Evolutionary conservation across 2,888 invertebrate species (phyloP).

Genomic region (Habrosyne pyritoides): DNA sequence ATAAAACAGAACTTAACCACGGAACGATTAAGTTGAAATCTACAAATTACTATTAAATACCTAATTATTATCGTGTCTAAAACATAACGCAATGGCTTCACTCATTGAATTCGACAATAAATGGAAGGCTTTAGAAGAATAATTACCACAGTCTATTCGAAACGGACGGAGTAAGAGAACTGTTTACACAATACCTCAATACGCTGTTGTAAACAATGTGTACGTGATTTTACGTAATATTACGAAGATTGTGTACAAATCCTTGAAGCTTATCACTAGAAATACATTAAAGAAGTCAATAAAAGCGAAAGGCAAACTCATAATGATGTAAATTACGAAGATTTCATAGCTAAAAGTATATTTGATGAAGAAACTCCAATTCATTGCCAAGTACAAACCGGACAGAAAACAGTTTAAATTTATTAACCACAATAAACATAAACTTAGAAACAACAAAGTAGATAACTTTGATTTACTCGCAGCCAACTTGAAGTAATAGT

Average conservation of each 20-base stretch:
- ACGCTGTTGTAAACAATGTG: neutral
- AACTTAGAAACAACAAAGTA: slow-evolving; percentile 24
- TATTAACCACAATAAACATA: slow-evolving; percentile 37
- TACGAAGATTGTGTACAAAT: neutral
- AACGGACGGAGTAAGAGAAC: neutral
- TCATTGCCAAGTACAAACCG: slow-evolving; percentile 4
- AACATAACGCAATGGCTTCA: neutral
- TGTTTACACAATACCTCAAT: neutral
- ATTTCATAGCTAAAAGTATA: neutral
- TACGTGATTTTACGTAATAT: neutral
- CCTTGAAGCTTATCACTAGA: slow-evolving; percentile 10
- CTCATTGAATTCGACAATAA: neutral
- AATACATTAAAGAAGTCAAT: slow-evolving; percentile 4
- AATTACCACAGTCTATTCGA: neutral
- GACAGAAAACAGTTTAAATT: slow-evolving; percentile 29
- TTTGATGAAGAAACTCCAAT: neutral
- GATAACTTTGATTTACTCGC: slow-evolving; percentile 44
- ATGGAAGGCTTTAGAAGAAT: neutral
- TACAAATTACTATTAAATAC: neutral
- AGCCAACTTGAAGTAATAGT: slow-evolving; percentile 21
- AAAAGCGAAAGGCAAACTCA: neutral
- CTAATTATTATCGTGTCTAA: neutral
- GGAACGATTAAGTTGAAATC: neutral
- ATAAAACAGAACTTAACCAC: neutral
- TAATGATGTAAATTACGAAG: neutral